Evolutionary conservation across 2,888 invertebrate genomes (phyloP).

Genomic region (Ellobium chinense): DNA sequence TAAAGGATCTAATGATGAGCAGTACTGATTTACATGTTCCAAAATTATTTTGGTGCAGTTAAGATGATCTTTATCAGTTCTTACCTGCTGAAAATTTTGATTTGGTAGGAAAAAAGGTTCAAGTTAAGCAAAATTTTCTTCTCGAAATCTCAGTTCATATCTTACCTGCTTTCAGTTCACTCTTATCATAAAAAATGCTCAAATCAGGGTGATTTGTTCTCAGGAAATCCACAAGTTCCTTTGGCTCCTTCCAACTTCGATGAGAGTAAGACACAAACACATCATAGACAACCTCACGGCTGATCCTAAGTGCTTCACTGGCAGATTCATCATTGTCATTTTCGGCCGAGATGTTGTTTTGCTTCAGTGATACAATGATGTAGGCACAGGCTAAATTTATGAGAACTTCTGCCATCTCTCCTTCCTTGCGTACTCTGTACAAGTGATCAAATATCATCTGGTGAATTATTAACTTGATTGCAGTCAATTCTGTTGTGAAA

Average conservation of each 20-base stretch:
- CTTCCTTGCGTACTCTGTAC: slow-evolving; percentile 14
- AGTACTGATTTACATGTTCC: too few species aligned
- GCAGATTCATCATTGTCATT: neutral
- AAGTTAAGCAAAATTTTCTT: too few species aligned
- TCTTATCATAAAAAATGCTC: slow-evolving; percentile 74
- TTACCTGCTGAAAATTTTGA: too few species aligned
- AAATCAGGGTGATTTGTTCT: slow-evolving; percentile 57
- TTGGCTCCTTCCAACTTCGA: slow-evolving; percentile 61
- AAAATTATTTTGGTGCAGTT: too few species aligned
- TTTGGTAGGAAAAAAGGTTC: too few species aligned
- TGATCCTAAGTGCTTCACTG: neutral
- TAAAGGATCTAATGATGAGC: too few species aligned
- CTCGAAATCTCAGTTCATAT: too few species aligned
- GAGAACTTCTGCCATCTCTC: slow-evolving; percentile 2
- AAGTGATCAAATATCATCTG: too few species aligned
- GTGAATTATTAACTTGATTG: too few species aligned
- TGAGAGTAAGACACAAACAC: slow-evolving; percentile 77
- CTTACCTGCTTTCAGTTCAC: slow-evolving; percentile 72
- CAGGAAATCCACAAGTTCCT: slow-evolving; percentile 59
- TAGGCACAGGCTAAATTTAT: slow-evolving; percentile 22
- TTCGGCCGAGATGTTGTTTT: neutral
- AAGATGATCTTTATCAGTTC: too few species aligned
- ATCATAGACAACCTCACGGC: slow-evolving; percentile 60
- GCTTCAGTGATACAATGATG: slow-evolving; percentile 7
- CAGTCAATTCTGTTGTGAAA: too few species aligned